Evolutionary conservation across 2,888 invertebrate genomes (phyloP).

Genomic region (Pachymerium ferrugineum): DNA sequence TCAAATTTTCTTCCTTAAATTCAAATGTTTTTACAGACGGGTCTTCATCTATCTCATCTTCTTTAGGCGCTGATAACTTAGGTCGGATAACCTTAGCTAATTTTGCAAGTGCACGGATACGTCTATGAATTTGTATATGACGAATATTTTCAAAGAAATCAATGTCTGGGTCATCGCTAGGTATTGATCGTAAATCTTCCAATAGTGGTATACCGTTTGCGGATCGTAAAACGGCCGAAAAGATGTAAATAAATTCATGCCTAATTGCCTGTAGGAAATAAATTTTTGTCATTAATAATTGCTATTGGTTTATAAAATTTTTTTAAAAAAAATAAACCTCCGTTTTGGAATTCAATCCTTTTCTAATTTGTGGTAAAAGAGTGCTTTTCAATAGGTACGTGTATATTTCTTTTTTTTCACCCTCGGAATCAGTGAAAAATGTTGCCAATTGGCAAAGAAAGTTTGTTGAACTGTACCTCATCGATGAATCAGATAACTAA

Average conservation of each 20-base stretch:
- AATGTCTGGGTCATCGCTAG: slow-evolving; percentile 69
- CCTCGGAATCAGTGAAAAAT: slow-evolving; percentile 46
- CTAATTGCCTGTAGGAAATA: slow-evolving; percentile 55
- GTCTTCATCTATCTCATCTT: too few species aligned
- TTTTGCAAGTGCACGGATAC: slow-evolving; percentile 72
- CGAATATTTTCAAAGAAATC: slow-evolving; percentile 93
- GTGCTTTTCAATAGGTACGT: slow-evolving; percentile 53
- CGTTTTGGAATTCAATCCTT: slow-evolving; percentile 63
- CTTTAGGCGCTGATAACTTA: background rate
- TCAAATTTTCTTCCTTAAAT: slow-evolving; percentile 65
- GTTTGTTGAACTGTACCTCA: slow-evolving; percentile 70
- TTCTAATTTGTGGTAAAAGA: slow-evolving; percentile 65
- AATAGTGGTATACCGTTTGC: slow-evolving; percentile 29
- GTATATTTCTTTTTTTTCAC: slow-evolving; percentile 50
- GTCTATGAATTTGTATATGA: slow-evolving; percentile 70
- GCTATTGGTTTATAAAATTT: background rate
- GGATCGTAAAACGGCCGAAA: slow-evolving; percentile 61
- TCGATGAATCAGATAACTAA: slow-evolving; percentile 60
- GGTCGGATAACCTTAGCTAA: slow-evolving; percentile 48
- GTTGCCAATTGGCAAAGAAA: slow-evolving; percentile 66
- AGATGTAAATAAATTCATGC: slow-evolving; percentile 69
- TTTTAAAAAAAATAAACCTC: slow-evolving; percentile 46
- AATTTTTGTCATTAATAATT: background rate
- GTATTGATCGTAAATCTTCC: slow-evolving; percentile 53
- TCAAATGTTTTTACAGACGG: slow-evolving; percentile 50